phyloP scores from a whole-genome alignment of 2,797 vertebrate species.

The Neoniphon sammara region DNA sequence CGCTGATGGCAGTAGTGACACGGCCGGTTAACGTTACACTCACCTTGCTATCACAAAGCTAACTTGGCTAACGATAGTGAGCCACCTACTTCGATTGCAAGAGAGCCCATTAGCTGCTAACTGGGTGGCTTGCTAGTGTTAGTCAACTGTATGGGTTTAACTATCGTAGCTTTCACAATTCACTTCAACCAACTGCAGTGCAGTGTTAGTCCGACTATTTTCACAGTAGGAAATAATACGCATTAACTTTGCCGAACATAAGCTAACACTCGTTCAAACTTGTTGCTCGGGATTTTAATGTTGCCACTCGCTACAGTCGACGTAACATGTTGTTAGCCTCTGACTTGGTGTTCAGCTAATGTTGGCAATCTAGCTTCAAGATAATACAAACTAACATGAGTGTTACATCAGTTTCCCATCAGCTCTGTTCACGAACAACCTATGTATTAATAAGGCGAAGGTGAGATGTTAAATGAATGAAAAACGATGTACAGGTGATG shows the following conservation, averaged over 20 bases:
- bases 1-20: background rate
- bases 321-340: constrained; percentile 47
- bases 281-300: background rate
- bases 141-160: background rate
- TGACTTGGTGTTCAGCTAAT: constrained; percentile 50
- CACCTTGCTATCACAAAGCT: constrained; percentile 44
- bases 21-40: constrained; percentile 16
- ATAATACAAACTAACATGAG: constrained; percentile 19
- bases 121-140: constrained; percentile 9
- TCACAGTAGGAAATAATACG: background rate
- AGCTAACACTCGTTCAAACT: background rate
- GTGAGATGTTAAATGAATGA: too few species aligned
- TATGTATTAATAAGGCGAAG: too few species aligned
- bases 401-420: background rate
- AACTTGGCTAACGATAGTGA: constrained; percentile 37
- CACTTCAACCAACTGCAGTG: fast-evolving
- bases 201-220: too few species aligned
- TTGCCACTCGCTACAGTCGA: background rate
- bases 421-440: too few species aligned
- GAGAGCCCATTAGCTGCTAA: constrained; percentile 29
- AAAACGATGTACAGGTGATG: too few species aligned
- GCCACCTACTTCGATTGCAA: constrained; percentile 50
- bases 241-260: background rate
- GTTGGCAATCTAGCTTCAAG: constrained; percentile 38
- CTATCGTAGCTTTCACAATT: too few species aligned